Evolutionary conservation across 2,113 vertebrate genomes (phyloP).

Genomic region (Callospermophilus lateralis): DNA sequence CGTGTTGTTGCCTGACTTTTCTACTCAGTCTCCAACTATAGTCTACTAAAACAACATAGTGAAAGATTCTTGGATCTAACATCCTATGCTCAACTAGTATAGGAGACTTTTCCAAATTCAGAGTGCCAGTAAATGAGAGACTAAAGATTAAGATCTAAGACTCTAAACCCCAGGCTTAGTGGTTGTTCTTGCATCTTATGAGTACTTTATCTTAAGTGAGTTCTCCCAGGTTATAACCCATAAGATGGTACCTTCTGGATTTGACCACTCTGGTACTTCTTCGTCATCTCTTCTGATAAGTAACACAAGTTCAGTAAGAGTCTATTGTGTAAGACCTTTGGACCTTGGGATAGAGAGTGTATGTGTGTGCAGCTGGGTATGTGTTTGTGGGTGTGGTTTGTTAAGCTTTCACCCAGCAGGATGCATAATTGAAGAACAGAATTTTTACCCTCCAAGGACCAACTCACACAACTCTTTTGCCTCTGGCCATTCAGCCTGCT

Average conservation of each 20-base stretch:
- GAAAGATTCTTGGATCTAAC: neutral
- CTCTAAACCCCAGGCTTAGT: neutral
- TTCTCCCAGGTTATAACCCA: neutral
- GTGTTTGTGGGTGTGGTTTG: neutral
- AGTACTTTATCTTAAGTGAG: neutral
- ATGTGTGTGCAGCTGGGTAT: neutral
- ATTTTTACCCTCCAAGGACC: neutral
- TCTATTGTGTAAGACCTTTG: neutral
- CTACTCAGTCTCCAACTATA: neutral
- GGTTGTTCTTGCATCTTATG: neutral
- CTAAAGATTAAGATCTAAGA: neutral
- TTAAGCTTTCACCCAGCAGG: neutral
- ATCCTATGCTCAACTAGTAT: neutral
- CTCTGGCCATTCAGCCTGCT: neutral
- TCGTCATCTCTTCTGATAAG: neutral
- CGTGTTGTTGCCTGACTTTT: neutral
- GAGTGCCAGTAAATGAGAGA: neutral
- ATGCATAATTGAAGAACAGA: neutral
- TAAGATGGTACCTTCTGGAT: neutral
- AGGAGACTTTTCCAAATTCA: neutral
- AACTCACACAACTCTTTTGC: neutral
- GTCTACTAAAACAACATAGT: neutral
- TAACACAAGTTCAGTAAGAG: neutral
- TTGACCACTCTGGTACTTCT: neutral
- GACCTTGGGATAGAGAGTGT: accelerated